Evolutionary conservation across 2,113 vertebrate genomes (phyloP).

Genomic region (Eulacestoma nigropectus): DNA sequence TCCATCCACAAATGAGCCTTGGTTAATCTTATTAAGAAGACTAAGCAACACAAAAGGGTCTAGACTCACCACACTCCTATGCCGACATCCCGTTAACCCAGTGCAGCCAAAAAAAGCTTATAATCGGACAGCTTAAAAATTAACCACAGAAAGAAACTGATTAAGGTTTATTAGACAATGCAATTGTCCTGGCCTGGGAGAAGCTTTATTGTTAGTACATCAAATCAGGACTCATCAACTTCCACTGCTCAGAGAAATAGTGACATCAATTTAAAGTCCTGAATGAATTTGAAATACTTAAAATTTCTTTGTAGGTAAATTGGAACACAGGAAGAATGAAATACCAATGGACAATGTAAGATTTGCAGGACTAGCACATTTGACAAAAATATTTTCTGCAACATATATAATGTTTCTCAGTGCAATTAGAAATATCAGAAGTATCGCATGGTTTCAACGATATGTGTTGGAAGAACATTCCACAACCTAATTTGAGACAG

Average conservation of each 20-base stretch:
- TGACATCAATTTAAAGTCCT: neutral
- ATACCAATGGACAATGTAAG: neutral
- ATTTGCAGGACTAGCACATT: fast-evolving
- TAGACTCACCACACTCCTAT: neutral
- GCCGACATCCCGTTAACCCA: neutral
- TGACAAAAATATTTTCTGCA: neutral
- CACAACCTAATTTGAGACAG: neutral
- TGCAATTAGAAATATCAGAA: neutral
- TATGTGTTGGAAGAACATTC: neutral
- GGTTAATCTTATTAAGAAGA: neutral
- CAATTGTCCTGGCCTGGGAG: neutral
- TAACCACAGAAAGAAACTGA: neutral
- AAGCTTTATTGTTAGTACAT: neutral
- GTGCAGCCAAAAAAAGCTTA: neutral
- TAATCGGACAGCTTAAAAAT: neutral
- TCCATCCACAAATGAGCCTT: neutral
- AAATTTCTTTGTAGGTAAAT: neutral
- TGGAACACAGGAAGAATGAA: neutral
- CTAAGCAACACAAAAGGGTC: neutral
- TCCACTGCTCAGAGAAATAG: neutral
- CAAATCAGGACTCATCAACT: neutral
- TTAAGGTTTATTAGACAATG: neutral
- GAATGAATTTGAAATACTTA: neutral
- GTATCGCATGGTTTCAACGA: neutral
- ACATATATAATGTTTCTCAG: neutral